These are phyloP conservation scores for Bombus haemorrhoidalis DNA, from an alignment of 1,140 invertebrate genomes.

Conservation along the genomic window DNA sequence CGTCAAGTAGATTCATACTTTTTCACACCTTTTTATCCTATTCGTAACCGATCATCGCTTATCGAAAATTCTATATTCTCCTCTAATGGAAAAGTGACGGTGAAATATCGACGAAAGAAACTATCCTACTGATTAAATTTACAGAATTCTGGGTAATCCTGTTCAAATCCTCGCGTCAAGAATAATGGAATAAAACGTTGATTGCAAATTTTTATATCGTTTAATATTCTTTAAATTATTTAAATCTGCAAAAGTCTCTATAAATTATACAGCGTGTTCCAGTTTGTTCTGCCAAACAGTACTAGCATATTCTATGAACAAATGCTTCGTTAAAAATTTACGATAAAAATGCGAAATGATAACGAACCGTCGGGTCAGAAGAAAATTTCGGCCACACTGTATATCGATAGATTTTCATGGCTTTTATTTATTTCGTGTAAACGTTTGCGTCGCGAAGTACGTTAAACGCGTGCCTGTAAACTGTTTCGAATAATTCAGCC, in stretches of 20 bases:
- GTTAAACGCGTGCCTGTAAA: neutral
- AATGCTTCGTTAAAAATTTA: too few species aligned
- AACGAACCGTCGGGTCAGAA: too few species aligned
- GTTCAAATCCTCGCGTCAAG: neutral
- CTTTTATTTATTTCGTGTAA: slow-evolving; percentile 12
- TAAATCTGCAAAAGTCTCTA: too few species aligned
- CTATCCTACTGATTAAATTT: neutral
- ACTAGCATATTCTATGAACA: too few species aligned
- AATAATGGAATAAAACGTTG: too few species aligned
- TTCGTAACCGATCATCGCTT: too few species aligned
- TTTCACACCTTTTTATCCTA: neutral
- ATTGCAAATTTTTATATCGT: too few species aligned
- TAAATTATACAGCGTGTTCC: too few species aligned
- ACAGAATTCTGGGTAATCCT: neutral
- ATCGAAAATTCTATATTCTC: neutral
- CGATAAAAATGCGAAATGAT: too few species aligned
- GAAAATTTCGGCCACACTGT: neutral
- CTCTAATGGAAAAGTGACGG: neutral
- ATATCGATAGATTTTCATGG: neutral
- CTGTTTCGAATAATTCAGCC: slow-evolving; percentile 9
- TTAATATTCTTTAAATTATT: too few species aligned
- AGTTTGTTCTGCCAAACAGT: too few species aligned
- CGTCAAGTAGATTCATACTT: too few species aligned
- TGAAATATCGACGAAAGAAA: neutral
- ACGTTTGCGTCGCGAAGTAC: neutral